phyloP scores from a whole-genome alignment of 2,113 vertebrate species.

The Scomber japonicus region DNA sequence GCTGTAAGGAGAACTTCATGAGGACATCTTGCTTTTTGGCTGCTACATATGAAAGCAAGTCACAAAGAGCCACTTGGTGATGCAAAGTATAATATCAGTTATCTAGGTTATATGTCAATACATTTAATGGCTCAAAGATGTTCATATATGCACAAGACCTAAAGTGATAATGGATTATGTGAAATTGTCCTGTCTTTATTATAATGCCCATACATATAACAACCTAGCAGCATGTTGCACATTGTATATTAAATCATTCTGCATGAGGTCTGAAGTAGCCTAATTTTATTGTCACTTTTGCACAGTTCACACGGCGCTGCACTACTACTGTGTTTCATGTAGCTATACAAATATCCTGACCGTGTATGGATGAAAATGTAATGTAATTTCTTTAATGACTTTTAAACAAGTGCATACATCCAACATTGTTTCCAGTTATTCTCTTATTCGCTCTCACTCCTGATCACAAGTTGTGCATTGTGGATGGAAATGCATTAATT shows the following conservation, averaged over 20 bases:
- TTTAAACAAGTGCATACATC: slow-evolving; percentile 36
- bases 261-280: slow-evolving; percentile 5
- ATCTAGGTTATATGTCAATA: slow-evolving; percentile 20
- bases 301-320: slow-evolving; percentile 1
- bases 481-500: slow-evolving; percentile 79
- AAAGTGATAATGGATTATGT: background rate
- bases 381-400: slow-evolving; percentile 5
- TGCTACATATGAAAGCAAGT: slow-evolving; percentile 30
- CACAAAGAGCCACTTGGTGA: slow-evolving; percentile 25
- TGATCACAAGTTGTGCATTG: slow-evolving; percentile 46
- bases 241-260: background rate
- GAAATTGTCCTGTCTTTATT: too few relatives aligned
- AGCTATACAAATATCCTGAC: background rate
- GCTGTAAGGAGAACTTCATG: slow-evolving; percentile 22
- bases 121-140: background rate
- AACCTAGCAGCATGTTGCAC: too few relatives aligned
- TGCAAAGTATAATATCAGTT: slow-evolving; percentile 16
- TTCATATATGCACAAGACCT: slow-evolving; percentile 23
- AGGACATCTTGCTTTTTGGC: slow-evolving; percentile 10
- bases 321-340: slow-evolving; percentile 1
- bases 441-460: slow-evolving; percentile 35
- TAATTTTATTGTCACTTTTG: background rate
- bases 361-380: background rate
- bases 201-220: too few relatives aligned
- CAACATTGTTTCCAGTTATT: slow-evolving; percentile 14